Base-by-base conservation (phyloP, 2,113 vertebrate species). In the Chaetodon auriga region DNA sequence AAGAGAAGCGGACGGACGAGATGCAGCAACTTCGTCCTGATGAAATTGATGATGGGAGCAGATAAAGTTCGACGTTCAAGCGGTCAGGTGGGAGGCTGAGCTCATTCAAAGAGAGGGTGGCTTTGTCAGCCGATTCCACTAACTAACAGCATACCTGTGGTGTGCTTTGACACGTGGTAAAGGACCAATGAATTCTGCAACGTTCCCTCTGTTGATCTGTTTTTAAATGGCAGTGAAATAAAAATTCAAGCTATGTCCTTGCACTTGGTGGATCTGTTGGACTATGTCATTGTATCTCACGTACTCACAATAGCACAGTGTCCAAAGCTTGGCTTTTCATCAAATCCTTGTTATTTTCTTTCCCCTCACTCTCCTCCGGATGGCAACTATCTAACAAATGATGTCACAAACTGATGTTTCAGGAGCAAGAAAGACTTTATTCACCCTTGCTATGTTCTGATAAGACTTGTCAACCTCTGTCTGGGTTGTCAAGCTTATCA, bases 51-150 rank as follows among this genome's bases (percentile, higher is more conserved):
- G 10, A 69, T 38, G 51, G 63, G 58, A 46, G 75, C 71, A 65
- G 75, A 77, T 83, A 66, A 74, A 83, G 78, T 86, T 79, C 25
- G 43, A 77, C 38, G 36, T 63, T 84, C 6, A 35, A 62, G 68
- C 77, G 65, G 82, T 79, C 85, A 81, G 77, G 57, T 76, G 46
- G 82, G 79, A 83, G 80, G 81, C 49, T 61, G 80, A 75, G 45
- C 3, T 1, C 57, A 75, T 68, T 5, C 38, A 62, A 68, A 48
- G 51, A 5, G 68, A 63, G 68, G 85, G 87, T 11, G 7, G 86
- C 77, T 85, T 82, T 81, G 75, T 89, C 87, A 87, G 84, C 83
- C 25, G 1, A 75, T 90, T 90, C 63, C 38, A 61, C 69, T 84
- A 79, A 79, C 77, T 61, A 81, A 77, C 74, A 66, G 69, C 53